phyloP scores from a whole-genome alignment of 2,113 vertebrate genomes.

The Heterocephalus glaber region DNA sequence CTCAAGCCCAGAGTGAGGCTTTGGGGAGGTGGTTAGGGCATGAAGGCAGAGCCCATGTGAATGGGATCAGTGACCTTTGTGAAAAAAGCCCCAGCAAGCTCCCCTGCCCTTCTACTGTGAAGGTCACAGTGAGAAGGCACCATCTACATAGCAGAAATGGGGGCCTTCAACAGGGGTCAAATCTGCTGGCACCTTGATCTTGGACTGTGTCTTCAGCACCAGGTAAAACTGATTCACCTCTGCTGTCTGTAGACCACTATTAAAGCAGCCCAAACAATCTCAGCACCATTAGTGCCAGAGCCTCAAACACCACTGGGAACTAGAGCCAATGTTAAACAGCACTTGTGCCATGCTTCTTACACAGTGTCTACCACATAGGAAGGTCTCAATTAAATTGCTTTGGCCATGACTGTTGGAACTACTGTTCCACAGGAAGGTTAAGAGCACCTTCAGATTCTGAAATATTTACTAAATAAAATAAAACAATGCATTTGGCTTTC shows the following conservation, averaged over 20 bases:
- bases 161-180: neutral
- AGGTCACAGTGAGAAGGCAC: fast-evolving
- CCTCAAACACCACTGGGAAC: neutral
- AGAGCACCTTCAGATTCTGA: neutral
- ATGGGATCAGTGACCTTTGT: neutral
- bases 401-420: neutral
- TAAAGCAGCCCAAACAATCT: fast-evolving
- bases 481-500: neutral
- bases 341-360: too few relatives aligned
- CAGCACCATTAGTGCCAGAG: neutral
- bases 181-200: neutral
- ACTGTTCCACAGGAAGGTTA: neutral
- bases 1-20: too few relatives aligned
- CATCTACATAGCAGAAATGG: neutral
- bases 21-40: neutral
- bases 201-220: neutral
- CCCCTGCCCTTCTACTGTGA: neutral
- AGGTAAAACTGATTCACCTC: neutral
- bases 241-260: neutral
- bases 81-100: neutral
- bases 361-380: neutral
- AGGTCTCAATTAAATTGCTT: neutral
- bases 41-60: neutral
- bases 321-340: neutral
- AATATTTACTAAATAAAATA: neutral